These are phyloP conservation scores for Lithophane semibrunnea DNA, from an alignment of 2,888 invertebrate genomes.

Conservation along the genomic window DNA sequence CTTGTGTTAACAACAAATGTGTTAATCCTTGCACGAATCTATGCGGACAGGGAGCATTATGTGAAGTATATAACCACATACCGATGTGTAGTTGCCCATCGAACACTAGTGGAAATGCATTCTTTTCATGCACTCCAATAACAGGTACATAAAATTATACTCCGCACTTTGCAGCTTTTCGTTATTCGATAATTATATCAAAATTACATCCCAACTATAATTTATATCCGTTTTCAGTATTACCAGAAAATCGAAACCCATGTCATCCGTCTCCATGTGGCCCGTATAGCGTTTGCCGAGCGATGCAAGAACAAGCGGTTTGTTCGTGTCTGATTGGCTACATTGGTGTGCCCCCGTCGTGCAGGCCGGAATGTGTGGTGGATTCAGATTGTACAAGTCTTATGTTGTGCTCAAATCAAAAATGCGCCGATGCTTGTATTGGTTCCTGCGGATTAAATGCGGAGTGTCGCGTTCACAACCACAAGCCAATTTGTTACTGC, in stretches of 20 bases:
- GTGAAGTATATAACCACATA: slow-evolving; percentile 93
- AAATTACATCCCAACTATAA: background rate
- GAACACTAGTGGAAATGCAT: slow-evolving; percentile 93
- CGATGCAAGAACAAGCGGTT: slow-evolving; percentile 90
- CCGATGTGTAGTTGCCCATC: slow-evolving; percentile 92
- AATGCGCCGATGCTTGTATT: slow-evolving; percentile 95
- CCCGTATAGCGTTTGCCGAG: slow-evolving; percentile 93
- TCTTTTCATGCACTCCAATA: slow-evolving; percentile 90
- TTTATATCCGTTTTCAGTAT: slow-evolving; percentile 64
- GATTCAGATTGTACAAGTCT: slow-evolving; percentile 95
- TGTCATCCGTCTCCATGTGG: slow-evolving; percentile 95
- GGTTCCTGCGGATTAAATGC: slow-evolving; percentile 95
- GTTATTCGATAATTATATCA: background rate
- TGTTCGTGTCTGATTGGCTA: slow-evolving; percentile 95
- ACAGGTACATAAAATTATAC: slow-evolving; percentile 79
- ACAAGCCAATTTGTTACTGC: slow-evolving; percentile 96
- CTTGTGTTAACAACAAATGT: slow-evolving; percentile 94
- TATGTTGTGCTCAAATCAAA: slow-evolving; percentile 94
- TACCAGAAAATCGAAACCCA: slow-evolving; percentile 83
- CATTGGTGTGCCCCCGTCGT: slow-evolving; percentile 94
- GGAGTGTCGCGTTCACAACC: slow-evolving; percentile 94
- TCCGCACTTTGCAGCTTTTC: background rate
- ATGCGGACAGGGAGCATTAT: slow-evolving; percentile 94
- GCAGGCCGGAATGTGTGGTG: slow-evolving; percentile 95
- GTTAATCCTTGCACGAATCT: slow-evolving; percentile 93